Percentiles rank a stretch among this genome's conserved stretches.
Conservation (phyloP, 2,888 invertebrate species). For the Zygaena filipendulae region DNA sequence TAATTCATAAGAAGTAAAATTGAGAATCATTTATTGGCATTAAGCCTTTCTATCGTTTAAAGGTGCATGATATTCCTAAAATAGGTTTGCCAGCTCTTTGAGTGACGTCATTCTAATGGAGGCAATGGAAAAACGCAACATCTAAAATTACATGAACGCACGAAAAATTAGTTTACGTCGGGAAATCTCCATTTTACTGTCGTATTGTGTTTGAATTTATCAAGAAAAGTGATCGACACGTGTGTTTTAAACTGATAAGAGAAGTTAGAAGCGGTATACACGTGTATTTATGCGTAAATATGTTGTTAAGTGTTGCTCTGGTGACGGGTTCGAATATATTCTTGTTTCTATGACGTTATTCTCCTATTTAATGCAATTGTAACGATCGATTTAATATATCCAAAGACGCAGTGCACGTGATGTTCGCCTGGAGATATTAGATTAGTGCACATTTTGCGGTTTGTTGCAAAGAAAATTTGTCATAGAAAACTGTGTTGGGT, state of each 20-base stretch:
- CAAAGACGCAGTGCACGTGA: constrained; percentile 33
- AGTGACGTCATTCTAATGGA: constrained; percentile 61
- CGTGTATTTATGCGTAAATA: constrained; percentile 8
- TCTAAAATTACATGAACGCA: constrained; percentile 62
- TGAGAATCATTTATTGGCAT: no score
- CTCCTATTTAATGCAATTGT: constrained; percentile 28
- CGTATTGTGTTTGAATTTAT: constrained; percentile 32
- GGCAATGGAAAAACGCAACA: constrained; percentile 27
- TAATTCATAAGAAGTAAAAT: no score
- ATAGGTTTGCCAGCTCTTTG: constrained; percentile 66
- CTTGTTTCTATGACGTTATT: constrained; percentile 52
- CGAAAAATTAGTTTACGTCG: constrained; percentile 45
- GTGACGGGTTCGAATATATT: constrained; percentile 38
- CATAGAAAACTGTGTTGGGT: constrained; percentile 36
- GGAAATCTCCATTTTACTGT: constrained; percentile 36
- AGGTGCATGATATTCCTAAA: no score
- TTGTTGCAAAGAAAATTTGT: no score
- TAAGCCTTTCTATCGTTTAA: no score
- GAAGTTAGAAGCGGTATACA: constrained; percentile 13
- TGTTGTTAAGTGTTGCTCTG: constrained; percentile 36
- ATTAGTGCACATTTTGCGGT: constrained; percentile 37
- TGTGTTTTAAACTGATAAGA: constrained; percentile 28
- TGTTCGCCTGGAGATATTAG: constrained; percentile 27
- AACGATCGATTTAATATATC: constrained; percentile 35
- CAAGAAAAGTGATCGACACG: constrained; percentile 36